Base-by-base conservation (phyloP, 2,113 vertebrate genomes). In the Chinchilla lanigera region DNA sequence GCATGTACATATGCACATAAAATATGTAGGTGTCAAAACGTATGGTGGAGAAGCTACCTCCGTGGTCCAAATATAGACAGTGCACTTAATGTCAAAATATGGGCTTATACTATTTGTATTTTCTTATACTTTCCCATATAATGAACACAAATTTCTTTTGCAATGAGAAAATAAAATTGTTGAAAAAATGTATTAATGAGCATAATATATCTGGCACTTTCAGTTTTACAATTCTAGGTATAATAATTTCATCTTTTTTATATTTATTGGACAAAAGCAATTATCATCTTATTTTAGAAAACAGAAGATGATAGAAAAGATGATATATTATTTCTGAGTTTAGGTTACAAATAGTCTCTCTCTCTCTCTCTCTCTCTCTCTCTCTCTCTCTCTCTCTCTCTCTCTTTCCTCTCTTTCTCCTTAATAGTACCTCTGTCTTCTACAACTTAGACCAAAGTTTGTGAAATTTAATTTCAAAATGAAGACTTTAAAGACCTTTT, bases 21-120 rank as follows among this genome's bases (percentile, higher is more conserved):
- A 28, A 22, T 35, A 54, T 22, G 1, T 13, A 22, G 1, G 8
- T 1, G 16, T 2, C 7, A 41, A 82, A 89, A 22, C n/a, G 1
- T 63, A 28, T 73, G 38, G 82, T 65, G 58, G 60, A 80, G 75
- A 94, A 81, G 10, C 3, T 44, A 56, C 0, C 10, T 3, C 16
- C 14, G 33, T 77, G 22, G 5, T 38, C 28, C 35, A 84, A 81
- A 26, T 7, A 69, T 30, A 47, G 13, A 58, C 9, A 41, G 7
- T 24, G 75, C 67, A 71, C 69, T 61, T 89, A 30, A 44, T 88
- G 41, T 88, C 60, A 63, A 69, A 91, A 88, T 61, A 78, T 35
- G 33, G 50, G 4, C 17, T 35, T 61, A 30, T 33, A 17, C 86
- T 67, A 86, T 81, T 81, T 33, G 10, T 24, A 63, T 80, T 87